phyloP scores from a whole-genome alignment of 2,113 vertebrate genomes.

The Pangasianodon hypophthalmus region DNA sequence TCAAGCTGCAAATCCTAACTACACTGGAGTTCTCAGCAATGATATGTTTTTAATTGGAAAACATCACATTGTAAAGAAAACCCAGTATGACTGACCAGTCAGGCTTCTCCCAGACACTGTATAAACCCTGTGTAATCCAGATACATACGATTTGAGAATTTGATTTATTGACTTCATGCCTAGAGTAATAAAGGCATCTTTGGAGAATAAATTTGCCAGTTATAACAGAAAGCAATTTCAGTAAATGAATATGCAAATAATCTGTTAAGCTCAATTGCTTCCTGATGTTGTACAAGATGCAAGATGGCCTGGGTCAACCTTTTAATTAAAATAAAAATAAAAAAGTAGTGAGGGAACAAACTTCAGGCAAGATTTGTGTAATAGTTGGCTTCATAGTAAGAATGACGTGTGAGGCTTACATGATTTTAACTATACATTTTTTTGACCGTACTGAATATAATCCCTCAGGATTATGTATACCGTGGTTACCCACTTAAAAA shows the following conservation, averaged over 20 bases:
- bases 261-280: conserved; percentile 1
- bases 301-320: neutral
- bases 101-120: neutral
- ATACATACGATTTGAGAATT: neutral
- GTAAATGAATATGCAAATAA: conserved; percentile 6
- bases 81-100: neutral
- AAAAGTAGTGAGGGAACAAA: neutral
- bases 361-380: neutral
- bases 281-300: neutral
- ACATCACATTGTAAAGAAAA: neutral
- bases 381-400: neutral
- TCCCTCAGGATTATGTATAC: neutral
- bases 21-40: neutral
- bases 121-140: neutral
- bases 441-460: neutral
- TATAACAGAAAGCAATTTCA: neutral
- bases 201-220: neutral
- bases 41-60: neutral
- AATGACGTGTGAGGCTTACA: neutral
- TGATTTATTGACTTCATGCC: neutral
- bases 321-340: neutral
- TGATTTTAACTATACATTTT: neutral
- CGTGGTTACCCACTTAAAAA: neutral
- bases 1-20: neutral
- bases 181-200: neutral